Evolutionary conservation across 2,113 vertebrate species (phyloP), one percentile per base, ranked within the genome.

Genomic region (Onychostoma macrolepis): DNA sequence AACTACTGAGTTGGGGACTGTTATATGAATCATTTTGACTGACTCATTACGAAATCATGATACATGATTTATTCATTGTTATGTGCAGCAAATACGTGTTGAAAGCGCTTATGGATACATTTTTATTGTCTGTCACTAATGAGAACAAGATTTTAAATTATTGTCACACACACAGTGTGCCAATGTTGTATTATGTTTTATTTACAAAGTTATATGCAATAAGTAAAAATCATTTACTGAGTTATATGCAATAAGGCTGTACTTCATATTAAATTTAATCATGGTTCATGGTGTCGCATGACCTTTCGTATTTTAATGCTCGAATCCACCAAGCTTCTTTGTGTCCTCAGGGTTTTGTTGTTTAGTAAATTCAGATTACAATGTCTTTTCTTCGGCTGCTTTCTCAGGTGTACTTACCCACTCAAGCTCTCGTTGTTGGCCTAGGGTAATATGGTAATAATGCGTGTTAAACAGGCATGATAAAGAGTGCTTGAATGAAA

Each of bases 401-500:
- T 84, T 69, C 63, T 83, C 41, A 71, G 65, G 63, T 83, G 63
- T 71, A 33, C 63, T 83, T 65, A 81, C 58, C 63, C 80, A 50
- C 41, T 67, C 63, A 3, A 33, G 81, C 43, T 53, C 63, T n/a
- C 28, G 81, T 36, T 33, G 41, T 82, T 82, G 80, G 81, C 28
- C 28, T 48, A 43, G 63, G 81, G 21, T 83, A 71, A 83, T 83
- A 74, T 58, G 48, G 48, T 56, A 58, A 85, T 79, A 48, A 67
- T 75, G 56, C 85, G 87, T 85, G 83, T 75, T 84, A 84, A 84
- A 84, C 48, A 84, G 65, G 43, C 65, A 74, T 84, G 83, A 84
- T 84, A 74, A 84, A 84, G 83, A 56, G 83, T 58, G 30, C 83
- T 74, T 72, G 83, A 58, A 53, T 36, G 69, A 69, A 74, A 84